These are phyloP conservation scores for Phycodurus eques DNA, from an alignment of 2,113 vertebrate species.

Conservation along the genomic window DNA sequence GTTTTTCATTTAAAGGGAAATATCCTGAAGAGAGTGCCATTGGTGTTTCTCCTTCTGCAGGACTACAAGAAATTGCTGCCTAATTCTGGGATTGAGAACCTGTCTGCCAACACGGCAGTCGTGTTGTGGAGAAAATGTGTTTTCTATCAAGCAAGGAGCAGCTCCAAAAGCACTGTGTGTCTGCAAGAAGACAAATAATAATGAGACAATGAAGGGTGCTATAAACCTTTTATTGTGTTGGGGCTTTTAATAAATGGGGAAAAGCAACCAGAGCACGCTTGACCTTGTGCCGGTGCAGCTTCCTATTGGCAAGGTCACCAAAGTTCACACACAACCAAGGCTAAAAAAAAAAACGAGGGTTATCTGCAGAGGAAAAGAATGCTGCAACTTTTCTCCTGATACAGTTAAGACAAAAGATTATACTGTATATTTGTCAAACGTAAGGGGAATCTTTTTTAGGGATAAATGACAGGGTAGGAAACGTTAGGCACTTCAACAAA, in stretches of 20 bases:
- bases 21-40: constrained; percentile 28
- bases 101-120: constrained; percentile 37
- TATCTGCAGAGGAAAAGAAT: not conserved
- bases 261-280: constrained; percentile 35
- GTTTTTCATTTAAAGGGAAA: constrained; percentile 27
- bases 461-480: constrained; percentile 8
- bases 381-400: constrained; percentile 17
- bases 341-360: not conserved
- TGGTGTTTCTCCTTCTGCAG: constrained; percentile 26
- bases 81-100: constrained; percentile 31
- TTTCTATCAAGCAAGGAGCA: constrained; percentile 58
- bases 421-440: not conserved
- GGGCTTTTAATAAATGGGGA: constrained; percentile 36
- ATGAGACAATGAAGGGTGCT: constrained; percentile 55
- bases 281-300: constrained; percentile 25
- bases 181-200: constrained; percentile 38
- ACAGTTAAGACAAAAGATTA: constrained; percentile 12
- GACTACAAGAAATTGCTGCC: constrained; percentile 26
- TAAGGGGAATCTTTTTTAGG: constrained; percentile 1
- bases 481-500: constrained; percentile 12
- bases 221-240: constrained; percentile 67
- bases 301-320: constrained; percentile 29
- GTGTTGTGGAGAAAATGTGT: constrained; percentile 56
- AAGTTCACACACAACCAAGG: constrained; percentile 29
- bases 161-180: constrained; percentile 24